Percentiles rank a stretch among this genome's conserved stretches.
These are phyloP conservation scores for Lepidotrigona ventralis DNA, from an alignment of 1,140 invertebrate genomes.

Conservation along the genomic window DNA sequence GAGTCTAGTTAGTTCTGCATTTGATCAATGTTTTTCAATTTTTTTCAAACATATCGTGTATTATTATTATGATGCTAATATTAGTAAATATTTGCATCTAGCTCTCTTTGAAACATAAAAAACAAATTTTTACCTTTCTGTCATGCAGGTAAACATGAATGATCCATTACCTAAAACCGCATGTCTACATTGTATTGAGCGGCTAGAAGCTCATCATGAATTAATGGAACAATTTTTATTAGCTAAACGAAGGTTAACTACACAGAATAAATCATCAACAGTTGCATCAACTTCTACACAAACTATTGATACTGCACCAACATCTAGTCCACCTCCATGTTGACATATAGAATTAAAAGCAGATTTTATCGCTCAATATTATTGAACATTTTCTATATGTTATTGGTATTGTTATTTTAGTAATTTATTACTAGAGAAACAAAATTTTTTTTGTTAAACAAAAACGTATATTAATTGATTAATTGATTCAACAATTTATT, in stretches of 20 bases:
- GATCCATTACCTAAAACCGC: conserved; percentile 88
- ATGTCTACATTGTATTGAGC: conserved; percentile 85
- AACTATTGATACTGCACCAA: conserved; percentile 67
- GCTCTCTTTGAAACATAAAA: conserved; percentile 10
- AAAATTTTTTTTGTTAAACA: conserved; percentile 28
- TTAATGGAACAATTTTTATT: conserved; percentile 82
- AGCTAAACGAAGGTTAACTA: conserved; percentile 73
- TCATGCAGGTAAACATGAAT: conserved; percentile 84
- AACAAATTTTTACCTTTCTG: not conserved
- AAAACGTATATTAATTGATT: conserved; percentile 14
- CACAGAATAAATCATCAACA: conserved; percentile 66
- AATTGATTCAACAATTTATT: conserved; percentile 5
- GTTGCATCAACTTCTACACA: conserved; percentile 67
- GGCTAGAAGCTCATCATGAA: conserved; percentile 86
- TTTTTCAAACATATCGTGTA: not conserved
- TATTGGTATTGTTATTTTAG: conserved; percentile 50
- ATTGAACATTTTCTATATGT: conserved; percentile 44
- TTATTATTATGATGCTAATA: not conserved
- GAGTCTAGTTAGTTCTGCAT: not conserved
- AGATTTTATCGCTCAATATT: conserved; percentile 42
- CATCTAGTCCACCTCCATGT: conserved; percentile 73
- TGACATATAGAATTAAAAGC: conserved; percentile 67
- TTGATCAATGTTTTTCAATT: not conserved
- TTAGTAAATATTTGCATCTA: not conserved
- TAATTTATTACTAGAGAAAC: conserved; percentile 46